A percentile compares a stretch with the other conserved stretches of the same genome.
Conservation (phyloP, 2,888 invertebrate genomes). For the Neria commutata region DNA sequence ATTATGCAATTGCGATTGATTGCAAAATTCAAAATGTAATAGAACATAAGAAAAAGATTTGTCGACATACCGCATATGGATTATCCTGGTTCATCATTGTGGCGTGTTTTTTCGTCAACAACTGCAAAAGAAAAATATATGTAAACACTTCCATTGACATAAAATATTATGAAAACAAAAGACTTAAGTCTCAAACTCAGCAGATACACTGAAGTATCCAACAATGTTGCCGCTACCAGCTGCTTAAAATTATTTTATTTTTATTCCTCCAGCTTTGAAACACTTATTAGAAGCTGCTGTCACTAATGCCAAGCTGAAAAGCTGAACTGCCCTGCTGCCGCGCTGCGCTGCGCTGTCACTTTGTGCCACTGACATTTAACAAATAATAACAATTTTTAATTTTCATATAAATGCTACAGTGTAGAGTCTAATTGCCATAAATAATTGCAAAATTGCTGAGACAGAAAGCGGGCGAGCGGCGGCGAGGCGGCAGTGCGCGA, state of each 20-base stretch:
- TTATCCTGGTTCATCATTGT: constrained; percentile 59
- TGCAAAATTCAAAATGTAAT: no score
- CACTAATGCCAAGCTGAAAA: no score
- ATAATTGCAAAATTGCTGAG: constrained; percentile 2
- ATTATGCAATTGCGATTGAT: no score
- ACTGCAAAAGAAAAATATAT: background rate
- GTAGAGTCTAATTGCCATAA: constrained; percentile 12
- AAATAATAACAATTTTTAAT: constrained; percentile 6
- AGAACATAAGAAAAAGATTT: no score
- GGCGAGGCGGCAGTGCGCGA: no score
- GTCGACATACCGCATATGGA: constrained; percentile 56
- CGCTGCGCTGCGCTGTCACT: background rate
- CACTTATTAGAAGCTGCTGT: no score
- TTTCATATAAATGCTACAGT: constrained; percentile 11
- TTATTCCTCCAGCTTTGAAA: no score
- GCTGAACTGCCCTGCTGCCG: background rate
- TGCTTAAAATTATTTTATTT: no score
- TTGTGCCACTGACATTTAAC: constrained; percentile 15
- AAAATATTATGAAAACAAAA: background rate
- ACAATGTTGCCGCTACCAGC: no score
- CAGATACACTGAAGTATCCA: no score
- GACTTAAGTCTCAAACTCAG: background rate
- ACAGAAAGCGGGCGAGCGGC: no score
- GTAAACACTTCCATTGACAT: background rate
- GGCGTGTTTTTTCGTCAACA: constrained; percentile 14